A percentile compares a stretch with the other conserved stretches of the same genome.
Evolutionary conservation across 2,797 vertebrate genomes (phyloP).

Genomic region (Champsocephalus esox): DNA sequence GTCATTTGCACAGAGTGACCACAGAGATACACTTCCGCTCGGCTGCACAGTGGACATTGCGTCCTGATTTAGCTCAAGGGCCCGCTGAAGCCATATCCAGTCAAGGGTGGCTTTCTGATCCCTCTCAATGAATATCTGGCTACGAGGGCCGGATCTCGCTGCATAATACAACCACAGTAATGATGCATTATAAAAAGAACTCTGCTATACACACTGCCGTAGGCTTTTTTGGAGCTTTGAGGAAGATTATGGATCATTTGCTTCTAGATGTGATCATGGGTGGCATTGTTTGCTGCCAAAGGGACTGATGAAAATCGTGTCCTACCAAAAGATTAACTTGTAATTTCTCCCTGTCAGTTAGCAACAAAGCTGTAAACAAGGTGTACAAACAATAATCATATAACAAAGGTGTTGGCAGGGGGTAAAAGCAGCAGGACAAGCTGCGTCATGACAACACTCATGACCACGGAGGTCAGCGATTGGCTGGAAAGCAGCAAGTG

Average conservation of each 20-base stretch:
- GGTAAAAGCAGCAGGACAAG: constrained; percentile 41
- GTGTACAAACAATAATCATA: constrained; percentile 33
- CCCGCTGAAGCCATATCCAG: constrained; percentile 77
- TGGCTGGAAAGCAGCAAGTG: constrained; percentile 50
- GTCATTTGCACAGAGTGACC: constrained; percentile 81
- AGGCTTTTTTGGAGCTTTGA: constrained; percentile 59
- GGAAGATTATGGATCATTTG: constrained; percentile 47
- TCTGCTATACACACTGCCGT: constrained; percentile 35
- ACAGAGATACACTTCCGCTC: constrained; percentile 77
- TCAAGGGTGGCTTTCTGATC: constrained; percentile 76
- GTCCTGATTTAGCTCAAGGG: constrained; percentile 80
- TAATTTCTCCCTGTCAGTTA: constrained; percentile 2
- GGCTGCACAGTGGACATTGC: constrained; percentile 80
- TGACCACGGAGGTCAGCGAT: constrained; percentile 38
- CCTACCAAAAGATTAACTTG: not conserved
- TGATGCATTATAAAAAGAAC: constrained; percentile 59
- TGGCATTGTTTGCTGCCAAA: constrained; percentile 3
- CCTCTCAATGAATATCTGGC: constrained; percentile 53
- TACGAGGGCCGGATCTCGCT: constrained; percentile 54
- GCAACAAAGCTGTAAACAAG: constrained; percentile 28
- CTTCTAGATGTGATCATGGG: constrained; percentile 31
- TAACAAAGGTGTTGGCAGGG: constrained; percentile 56
- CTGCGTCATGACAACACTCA: constrained; percentile 56
- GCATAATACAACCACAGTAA: constrained; percentile 56
- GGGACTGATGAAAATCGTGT: constrained; percentile 7